Conservation (phyloP, 1,140 invertebrate genomes). For the Cotesia typhae region DNA sequence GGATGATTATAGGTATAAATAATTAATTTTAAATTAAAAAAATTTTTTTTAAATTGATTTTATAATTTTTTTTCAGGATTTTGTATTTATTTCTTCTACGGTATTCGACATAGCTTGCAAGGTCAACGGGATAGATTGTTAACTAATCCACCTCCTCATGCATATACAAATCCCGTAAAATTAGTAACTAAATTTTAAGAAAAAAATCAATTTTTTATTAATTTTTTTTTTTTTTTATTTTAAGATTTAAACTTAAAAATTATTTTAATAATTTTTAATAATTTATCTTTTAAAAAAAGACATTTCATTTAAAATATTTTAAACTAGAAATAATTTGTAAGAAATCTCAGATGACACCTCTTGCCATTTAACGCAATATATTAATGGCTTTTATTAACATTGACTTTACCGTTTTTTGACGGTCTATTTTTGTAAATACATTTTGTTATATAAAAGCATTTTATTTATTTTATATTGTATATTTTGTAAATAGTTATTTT, state of each 20-base stretch:
- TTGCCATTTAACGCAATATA: too few species aligned
- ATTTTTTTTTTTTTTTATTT: too few species aligned
- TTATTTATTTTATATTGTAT: background rate
- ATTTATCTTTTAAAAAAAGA: too few species aligned
- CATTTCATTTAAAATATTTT: too few species aligned
- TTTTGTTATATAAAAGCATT: background rate
- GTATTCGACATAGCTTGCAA: slow-evolving; percentile 61
- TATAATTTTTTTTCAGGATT: slow-evolving; percentile 56
- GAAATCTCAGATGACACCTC: too few species aligned
- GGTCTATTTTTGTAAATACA: background rate
- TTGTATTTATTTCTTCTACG: slow-evolving; percentile 65
- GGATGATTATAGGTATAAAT: slow-evolving; percentile 75
- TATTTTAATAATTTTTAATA: too few species aligned
- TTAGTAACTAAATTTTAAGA: slow-evolving; percentile 44
- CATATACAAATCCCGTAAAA: slow-evolving; percentile 42
- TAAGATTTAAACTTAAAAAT: too few species aligned
- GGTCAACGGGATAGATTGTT: slow-evolving; percentile 48
- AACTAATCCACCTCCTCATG: slow-evolving; percentile 39
- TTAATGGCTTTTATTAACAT: too few species aligned
- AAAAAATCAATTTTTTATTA: background rate
- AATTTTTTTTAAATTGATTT: background rate
- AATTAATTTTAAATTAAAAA: background rate
- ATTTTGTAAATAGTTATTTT: too few species aligned
- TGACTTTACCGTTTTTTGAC: too few species aligned
- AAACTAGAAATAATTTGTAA: too few species aligned